Percentiles rank a stretch among this genome's conserved stretches.
phyloP scores from a whole-genome alignment of 1,140 invertebrate genomes.

The Bombus turneri region DNA sequence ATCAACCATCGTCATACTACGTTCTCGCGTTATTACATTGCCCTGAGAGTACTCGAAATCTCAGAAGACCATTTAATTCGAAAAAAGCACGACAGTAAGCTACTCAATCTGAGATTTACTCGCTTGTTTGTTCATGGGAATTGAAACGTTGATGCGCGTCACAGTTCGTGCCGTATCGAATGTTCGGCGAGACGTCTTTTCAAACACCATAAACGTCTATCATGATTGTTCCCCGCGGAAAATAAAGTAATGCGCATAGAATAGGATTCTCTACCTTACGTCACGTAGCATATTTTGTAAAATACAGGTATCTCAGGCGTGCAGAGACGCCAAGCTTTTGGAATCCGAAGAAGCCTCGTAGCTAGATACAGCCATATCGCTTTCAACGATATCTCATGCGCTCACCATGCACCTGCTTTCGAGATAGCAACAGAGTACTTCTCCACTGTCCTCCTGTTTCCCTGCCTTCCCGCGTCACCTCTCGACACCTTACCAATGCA shows the following conservation, averaged over 20 bases:
- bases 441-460: neutral
- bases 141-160: conserved; percentile 15
- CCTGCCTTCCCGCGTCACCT: neutral
- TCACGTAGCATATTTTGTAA: conserved; percentile 32
- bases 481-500: neutral
- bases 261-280: conserved; percentile 29
- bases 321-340: conserved; percentile 1
- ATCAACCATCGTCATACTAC: neutral
- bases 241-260: conserved; percentile 26
- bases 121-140: neutral
- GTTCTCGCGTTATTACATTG: neutral
- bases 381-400: conserved; percentile 62
- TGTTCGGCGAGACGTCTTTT: conserved; percentile 15
- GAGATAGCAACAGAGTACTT: conserved; percentile 44
- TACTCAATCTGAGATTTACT: neutral
- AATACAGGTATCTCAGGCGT: conserved; percentile 20
- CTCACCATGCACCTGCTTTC: conserved; percentile 46
- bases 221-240: conserved; percentile 37
- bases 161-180: conserved; percentile 7
- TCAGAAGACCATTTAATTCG: neutral
- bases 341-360: conserved; percentile 36
- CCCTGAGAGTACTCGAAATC: neutral
- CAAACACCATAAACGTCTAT: conserved; percentile 57
- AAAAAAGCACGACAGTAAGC: neutral
- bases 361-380: conserved; percentile 50